A percentile compares a stretch with the other conserved stretches of the same genome.
Conservation (phyloP, 2,888 invertebrate species). For the Orchestes rusci region DNA sequence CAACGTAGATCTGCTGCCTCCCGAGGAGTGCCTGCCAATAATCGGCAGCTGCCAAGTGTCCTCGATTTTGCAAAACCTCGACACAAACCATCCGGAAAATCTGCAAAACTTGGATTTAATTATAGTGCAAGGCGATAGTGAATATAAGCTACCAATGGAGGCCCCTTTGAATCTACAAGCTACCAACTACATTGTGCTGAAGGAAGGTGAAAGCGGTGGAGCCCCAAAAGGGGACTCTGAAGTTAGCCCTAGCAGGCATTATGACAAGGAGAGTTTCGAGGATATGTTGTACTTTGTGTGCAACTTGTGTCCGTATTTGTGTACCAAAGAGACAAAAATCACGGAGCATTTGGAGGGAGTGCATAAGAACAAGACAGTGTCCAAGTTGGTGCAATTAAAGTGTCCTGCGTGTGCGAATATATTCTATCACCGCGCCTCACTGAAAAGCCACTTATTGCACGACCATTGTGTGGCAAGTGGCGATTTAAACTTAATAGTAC, state of each 20-base stretch:
- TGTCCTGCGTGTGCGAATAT: constrained; percentile 63
- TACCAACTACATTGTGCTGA: constrained; percentile 33
- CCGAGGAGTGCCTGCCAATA: constrained; percentile 39
- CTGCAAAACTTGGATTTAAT: constrained; percentile 35
- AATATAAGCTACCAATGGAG: constrained; percentile 32
- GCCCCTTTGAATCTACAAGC: constrained; percentile 24
- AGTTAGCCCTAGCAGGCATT: constrained; percentile 13
- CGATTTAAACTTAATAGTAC: constrained; percentile 54
- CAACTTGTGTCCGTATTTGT: constrained; percentile 41
- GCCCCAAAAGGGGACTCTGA: not conserved
- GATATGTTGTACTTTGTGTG: constrained; percentile 41
- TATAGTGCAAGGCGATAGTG: constrained; percentile 32
- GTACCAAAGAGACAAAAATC: constrained; percentile 39
- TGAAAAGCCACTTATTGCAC: constrained; percentile 57
- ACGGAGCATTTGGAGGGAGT: constrained; percentile 39
- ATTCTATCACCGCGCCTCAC: constrained; percentile 53
- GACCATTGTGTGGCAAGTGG: constrained; percentile 61
- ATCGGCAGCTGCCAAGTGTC: constrained; percentile 39
- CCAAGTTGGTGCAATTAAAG: constrained; percentile 47
- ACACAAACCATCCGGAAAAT: constrained; percentile 27
- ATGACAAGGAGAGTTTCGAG: constrained; percentile 32
- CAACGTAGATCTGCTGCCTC: constrained; percentile 34
- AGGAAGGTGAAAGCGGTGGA: too few relatives aligned
- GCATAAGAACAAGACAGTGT: constrained; percentile 49
- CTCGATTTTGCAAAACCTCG: constrained; percentile 39